Conservation (phyloP, 2,113 vertebrate genomes). For the Tachysurus fulvidraco region DNA sequence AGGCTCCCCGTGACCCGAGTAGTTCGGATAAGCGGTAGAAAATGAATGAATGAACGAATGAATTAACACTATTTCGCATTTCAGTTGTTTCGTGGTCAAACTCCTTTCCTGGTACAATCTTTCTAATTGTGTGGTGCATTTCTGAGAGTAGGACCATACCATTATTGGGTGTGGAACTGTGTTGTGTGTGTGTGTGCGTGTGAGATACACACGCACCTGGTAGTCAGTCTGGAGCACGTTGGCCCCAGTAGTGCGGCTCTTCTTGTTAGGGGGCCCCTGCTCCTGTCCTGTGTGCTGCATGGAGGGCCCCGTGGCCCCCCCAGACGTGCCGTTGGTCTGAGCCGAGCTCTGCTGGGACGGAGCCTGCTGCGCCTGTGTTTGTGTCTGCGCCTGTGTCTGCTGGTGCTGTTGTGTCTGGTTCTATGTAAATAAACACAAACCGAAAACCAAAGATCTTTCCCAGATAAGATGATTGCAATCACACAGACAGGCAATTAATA, state of each 20-base stretch:
- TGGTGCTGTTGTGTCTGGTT: conserved; percentile 94
- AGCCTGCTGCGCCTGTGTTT: conserved; percentile 70
- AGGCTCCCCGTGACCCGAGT: too few species aligned
- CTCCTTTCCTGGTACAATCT: too few species aligned
- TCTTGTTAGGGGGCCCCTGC: conserved; percentile 93
- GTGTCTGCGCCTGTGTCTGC: conserved; percentile 82
- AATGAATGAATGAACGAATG: too few species aligned
- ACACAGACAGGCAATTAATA: not conserved
- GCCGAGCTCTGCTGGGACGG: conserved; percentile 81
- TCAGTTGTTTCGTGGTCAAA: too few species aligned
- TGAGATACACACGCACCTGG: conserved; percentile 77
- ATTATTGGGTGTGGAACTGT: not conserved
- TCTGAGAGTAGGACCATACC: not conserved
- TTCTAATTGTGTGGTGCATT: not conserved
- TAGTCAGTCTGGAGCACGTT: conserved; percentile 91
- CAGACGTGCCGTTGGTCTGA: conserved; percentile 87
- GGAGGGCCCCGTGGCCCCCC: conserved; percentile 61
- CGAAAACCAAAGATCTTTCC: not conserved
- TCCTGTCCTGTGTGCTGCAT: conserved; percentile 84
- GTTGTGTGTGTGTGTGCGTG: not conserved
- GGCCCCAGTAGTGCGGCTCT: conserved; percentile 89
- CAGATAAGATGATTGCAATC: not conserved
- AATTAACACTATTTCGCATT: too few species aligned
- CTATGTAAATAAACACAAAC: conserved; percentile 57
- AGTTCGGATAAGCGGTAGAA: too few species aligned